Evolutionary conservation across 1,140 invertebrate genomes (phyloP), one percentile per base, ranked within the genome.

Genomic region (Oppia nitens): DNA sequence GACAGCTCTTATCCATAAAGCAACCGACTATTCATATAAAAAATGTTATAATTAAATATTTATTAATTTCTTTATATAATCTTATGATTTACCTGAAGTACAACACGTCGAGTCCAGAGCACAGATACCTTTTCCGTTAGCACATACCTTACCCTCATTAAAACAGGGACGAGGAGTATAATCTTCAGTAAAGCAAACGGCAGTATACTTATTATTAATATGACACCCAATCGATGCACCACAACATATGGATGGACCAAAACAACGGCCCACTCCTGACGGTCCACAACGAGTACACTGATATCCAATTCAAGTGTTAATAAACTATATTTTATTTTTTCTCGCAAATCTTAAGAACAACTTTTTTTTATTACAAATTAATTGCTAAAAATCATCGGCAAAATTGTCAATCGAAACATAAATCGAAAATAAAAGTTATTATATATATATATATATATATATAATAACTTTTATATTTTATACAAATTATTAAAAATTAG

Each of bases 261-360:
- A 57, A 40, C 56, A 57, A 48, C 56, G 56, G 3, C 56, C 56
- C 26, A 47, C 27, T 12, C 20, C 27, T 2, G 56, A 20, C 27
- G 56, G 56, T 24, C 56, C 56, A 40, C 56, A 57, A 14, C 56
- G 45, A 49, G 56, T 57, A 25, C 56, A 57, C 56, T 57, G n/a
- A 17, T 28, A 29, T 55, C 21, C n/a, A 29, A 28, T 29, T 40
- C 48, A 2, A 48, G 45, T n/a, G 21, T 17, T 14, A 53, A 24
- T 53, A 27, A 12, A 53, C 24, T 50, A 24, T 6, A 9, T 11
- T n/a, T n/a, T n/a, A n/a, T n/a, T n/a, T n/a, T n/a, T n/a, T n/a
- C n/a, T n/a, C n/a, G n/a, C n/a, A n/a, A n/a, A n/a, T n/a, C n/a
- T n/a, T n/a, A n/a, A n/a, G n/a, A n/a, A n/a, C n/a, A n/a, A n/a